Conservation (phyloP, 2,113 vertebrate species). For the Pituophis catenifer region DNA sequence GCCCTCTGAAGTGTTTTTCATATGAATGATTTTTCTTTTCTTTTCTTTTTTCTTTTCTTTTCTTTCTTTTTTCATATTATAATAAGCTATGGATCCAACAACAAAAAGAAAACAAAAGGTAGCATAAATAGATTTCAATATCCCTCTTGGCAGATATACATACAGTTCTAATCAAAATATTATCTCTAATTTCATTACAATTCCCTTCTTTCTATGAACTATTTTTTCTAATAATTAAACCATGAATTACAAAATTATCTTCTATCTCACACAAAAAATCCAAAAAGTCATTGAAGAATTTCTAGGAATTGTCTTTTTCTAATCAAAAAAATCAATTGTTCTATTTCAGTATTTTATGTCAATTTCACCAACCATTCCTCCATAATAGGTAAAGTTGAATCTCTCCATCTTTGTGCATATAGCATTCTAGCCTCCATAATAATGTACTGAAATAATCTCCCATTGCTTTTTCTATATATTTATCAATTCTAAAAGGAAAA, state of each 20-base stretch:
- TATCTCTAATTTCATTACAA: background rate
- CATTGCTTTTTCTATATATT: background rate
- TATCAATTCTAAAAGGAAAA: background rate
- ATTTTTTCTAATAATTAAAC: background rate
- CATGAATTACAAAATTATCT: background rate
- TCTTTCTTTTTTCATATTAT: constrained; percentile 14
- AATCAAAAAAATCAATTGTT: background rate
- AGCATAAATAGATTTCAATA: background rate
- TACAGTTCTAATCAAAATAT: background rate
- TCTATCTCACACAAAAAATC: background rate
- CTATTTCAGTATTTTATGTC: background rate
- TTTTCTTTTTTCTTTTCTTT: background rate
- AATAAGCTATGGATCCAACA: background rate
- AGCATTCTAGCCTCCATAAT: background rate
- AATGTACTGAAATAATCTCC: background rate
- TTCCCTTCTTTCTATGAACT: background rate
- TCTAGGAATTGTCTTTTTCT: no score
- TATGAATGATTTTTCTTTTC: background rate
- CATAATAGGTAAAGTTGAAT: background rate
- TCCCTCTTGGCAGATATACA: background rate
- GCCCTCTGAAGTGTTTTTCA: constrained; percentile 22
- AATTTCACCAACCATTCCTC: background rate
- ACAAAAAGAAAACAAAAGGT: background rate
- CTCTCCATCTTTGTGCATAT: background rate
- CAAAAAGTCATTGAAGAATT: background rate